Evolutionary conservation across 2,888 invertebrate species (phyloP), one percentile per base, ranked within the genome.

Genomic region (Spialia ferax): DNA sequence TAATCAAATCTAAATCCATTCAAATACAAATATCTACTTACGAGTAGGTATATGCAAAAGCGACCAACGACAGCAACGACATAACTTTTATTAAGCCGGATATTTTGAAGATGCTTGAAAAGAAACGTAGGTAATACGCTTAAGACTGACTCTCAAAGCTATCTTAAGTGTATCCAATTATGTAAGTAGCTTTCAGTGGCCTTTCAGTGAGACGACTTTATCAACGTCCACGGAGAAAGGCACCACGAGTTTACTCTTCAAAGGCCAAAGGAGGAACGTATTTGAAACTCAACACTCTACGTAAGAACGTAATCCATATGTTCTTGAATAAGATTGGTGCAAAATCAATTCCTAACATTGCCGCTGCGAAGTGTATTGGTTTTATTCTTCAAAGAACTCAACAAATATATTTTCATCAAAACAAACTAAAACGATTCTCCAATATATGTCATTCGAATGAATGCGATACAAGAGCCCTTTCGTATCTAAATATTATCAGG

Each of bases 371-470:
- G 83, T 81, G 79, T 86, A 85, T 86, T 87, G 84, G 83, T 85
- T 86, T 85, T 81, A 80, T 83, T 85, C 81, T 83, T 79, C 81
- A 83, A 84, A 83, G 82, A 85, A 84, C 87, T 83, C 81, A 84
- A 83, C 80, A 77, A 76, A 84, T 85, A 80, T 81, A 83, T 84
- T 71, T 61, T 83, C 82, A 85, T 85, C 82, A 83, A 83, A 82
- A 83, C 81, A 83, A 83, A 83, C 84, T 83, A 79, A 85, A 88
- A 87, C 85, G 87, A 86, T 87, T 82, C 83, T 85, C 83, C 87
- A 87, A 92, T 91, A 92, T 91, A 90, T 90, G 89, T 90, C 89
- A 90, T 89, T 88, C 86, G 86, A 89, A 90, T 88, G 88, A 87
- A 84, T 84, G 84, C 82, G 82, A 87, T 89, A 86, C 85, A 85